phyloP scores from a whole-genome alignment of 2,797 vertebrate genomes.

The Oryzias sinensis region DNA sequence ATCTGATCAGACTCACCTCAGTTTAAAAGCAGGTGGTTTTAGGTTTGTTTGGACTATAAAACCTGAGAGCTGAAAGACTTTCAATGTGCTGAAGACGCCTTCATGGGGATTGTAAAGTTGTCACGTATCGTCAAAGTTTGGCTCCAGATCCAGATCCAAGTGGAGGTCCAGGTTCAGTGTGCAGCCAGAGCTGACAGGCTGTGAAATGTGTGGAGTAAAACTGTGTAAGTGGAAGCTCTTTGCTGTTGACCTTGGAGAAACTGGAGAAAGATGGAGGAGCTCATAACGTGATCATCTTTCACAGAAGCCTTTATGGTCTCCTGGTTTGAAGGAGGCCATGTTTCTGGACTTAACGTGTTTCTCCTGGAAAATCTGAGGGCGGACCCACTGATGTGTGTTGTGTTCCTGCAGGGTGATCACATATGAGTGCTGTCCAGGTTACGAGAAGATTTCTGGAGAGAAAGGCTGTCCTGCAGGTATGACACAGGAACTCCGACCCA shows the following conservation, averaged over 20 bases:
- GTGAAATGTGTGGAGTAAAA: neutral
- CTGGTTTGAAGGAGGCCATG: neutral
- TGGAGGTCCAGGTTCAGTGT: neutral
- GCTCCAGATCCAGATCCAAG: neutral
- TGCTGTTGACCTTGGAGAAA: neutral
- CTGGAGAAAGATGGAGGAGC: neutral
- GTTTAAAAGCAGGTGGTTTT: too few species aligned
- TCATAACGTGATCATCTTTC: neutral
- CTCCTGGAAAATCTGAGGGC: neutral
- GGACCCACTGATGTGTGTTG: slow-evolving; percentile 4
- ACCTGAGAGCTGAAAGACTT: too few species aligned
- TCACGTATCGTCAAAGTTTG: neutral
- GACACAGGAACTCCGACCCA: slow-evolving; percentile 14
- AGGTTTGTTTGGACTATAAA: too few species aligned
- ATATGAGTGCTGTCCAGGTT: slow-evolving; percentile 97
- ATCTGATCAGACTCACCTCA: too few species aligned
- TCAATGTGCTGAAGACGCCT: too few species aligned
- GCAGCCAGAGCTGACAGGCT: neutral
- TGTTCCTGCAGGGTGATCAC: slow-evolving; percentile 83
- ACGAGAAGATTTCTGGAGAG: slow-evolving; percentile 91
- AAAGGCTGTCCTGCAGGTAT: slow-evolving; percentile 96
- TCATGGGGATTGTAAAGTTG: too few species aligned
- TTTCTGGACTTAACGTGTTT: neutral
- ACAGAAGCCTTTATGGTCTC: neutral
- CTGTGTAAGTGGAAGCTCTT: neutral